A percentile compares a stretch with the other conserved stretches of the same genome.
phyloP scores from a whole-genome alignment of 2,888 invertebrate genomes.

The Merodon equestris region DNA sequence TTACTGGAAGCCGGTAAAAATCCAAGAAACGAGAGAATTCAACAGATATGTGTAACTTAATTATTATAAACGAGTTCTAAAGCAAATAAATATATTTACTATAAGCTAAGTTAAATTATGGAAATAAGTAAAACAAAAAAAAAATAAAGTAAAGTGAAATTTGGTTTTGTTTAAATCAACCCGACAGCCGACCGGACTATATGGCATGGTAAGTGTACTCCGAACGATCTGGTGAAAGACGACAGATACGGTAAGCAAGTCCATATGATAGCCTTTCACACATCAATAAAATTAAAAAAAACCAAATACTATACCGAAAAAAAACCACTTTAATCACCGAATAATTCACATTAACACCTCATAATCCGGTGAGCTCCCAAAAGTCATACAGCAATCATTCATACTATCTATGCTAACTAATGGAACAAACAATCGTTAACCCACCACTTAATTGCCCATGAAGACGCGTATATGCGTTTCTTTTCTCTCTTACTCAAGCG shows the following conservation, averaged over 20 bases:
- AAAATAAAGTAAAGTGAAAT: slow-evolving; percentile 52
- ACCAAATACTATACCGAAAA: background rate
- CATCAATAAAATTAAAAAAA: background rate
- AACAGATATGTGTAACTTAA: slow-evolving; percentile 23
- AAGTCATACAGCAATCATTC: slow-evolving; percentile 10
- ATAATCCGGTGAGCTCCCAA: background rate
- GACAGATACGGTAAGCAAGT: background rate
- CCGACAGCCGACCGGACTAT: too few species aligned
- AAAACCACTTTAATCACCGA: slow-evolving; percentile 24
- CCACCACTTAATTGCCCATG: slow-evolving; percentile 49
- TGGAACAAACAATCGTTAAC: slow-evolving; percentile 56
- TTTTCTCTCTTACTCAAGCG: slow-evolving; percentile 17
- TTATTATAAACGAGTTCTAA: slow-evolving; percentile 31
- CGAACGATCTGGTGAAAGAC: background rate
- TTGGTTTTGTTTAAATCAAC: slow-evolving; percentile 42
- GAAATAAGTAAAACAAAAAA: slow-evolving; percentile 35
- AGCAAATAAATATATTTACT: slow-evolving; percentile 39
- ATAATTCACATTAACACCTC: slow-evolving; percentile 46
- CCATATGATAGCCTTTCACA: too few species aligned
- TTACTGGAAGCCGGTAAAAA: slow-evolving; percentile 37
- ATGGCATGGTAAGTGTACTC: too few species aligned
- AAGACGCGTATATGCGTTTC: slow-evolving; percentile 26
- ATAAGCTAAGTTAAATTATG: slow-evolving; percentile 42
- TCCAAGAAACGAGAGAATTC: slow-evolving; percentile 11
- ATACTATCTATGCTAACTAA: slow-evolving; percentile 37